Conservation (phyloP, 2,888 invertebrate genomes). For the Chirona hameri region DNA sequence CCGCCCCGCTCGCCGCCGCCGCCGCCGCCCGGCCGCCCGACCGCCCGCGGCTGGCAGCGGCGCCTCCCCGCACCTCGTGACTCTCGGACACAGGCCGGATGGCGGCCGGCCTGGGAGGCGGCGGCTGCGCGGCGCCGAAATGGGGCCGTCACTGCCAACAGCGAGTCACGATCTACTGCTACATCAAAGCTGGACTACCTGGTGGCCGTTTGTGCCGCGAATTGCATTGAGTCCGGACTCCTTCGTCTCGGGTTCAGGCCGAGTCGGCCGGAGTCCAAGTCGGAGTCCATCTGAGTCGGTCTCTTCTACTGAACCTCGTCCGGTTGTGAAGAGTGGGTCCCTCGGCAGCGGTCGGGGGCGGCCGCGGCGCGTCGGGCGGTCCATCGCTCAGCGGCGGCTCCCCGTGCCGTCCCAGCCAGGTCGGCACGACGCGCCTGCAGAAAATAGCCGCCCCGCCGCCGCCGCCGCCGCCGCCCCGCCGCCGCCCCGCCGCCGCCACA, state of each 20-base stretch:
- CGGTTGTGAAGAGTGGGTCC: too few relatives aligned
- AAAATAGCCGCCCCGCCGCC: conserved; percentile 33
- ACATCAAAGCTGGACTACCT: too few relatives aligned
- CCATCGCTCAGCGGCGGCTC: neutral
- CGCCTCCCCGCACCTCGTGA: neutral
- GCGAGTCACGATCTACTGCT: too few relatives aligned
- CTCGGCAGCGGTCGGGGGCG: too few relatives aligned
- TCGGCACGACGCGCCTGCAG: conserved; percentile 32
- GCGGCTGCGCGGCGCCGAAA: too few relatives aligned
- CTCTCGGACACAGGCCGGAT: neutral
- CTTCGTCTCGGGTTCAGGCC: too few relatives aligned
- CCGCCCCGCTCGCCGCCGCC: neutral
- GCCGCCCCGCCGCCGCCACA: conserved; percentile 30
- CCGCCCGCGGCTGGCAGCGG: neutral
- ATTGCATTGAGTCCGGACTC: too few relatives aligned
- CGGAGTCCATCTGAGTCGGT: too few relatives aligned
- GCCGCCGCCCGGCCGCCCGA: neutral
- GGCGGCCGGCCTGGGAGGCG: neutral
- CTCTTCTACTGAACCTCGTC: too few relatives aligned
- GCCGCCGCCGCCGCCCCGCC: conserved; percentile 34
- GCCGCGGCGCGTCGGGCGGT: neutral
- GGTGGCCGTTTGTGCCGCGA: too few relatives aligned
- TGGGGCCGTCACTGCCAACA: too few relatives aligned
- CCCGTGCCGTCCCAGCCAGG: conserved; percentile 31
- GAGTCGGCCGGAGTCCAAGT: too few relatives aligned